A percentile compares a stretch with the other conserved stretches of the same genome.
Conservation (phyloP, 2,797 vertebrate species). For the Crenichthys baileyi region DNA sequence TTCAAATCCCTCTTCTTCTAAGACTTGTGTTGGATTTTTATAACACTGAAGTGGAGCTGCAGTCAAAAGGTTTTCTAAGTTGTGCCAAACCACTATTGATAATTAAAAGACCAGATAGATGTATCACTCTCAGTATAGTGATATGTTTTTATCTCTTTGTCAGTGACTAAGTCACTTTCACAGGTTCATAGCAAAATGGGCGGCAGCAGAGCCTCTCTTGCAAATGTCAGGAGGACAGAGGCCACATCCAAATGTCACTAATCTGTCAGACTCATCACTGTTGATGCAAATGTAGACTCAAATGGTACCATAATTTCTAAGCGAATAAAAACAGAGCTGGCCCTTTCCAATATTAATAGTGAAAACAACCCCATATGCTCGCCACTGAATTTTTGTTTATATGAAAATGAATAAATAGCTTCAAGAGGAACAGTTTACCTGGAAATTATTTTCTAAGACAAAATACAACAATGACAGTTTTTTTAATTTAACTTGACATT, state of each 20-base stretch:
- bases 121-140: constrained; percentile 2
- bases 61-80: constrained; percentile 10
- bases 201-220: constrained; percentile 33
- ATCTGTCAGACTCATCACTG: constrained; percentile 32
- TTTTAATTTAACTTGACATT: too few species aligned
- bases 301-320: constrained; percentile 26
- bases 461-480: too few species aligned
- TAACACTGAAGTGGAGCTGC: constrained; percentile 2
- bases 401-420: not conserved
- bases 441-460: not conserved
- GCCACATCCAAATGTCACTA: constrained; percentile 60
- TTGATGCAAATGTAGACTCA: constrained; percentile 48
- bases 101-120: constrained; percentile 5
- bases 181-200: constrained; percentile 39
- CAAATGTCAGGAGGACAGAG: constrained; percentile 66
- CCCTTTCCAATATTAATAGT: not conserved
- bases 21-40: constrained; percentile 35
- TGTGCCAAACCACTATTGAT: not conserved
- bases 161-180: constrained; percentile 48
- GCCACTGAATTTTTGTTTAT: not conserved
- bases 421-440: not conserved
- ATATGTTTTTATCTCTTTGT: constrained; percentile 8
- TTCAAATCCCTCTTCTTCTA: constrained; percentile 31
- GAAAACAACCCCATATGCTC: not conserved
- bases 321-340: constrained; percentile 17